Evolutionary conservation across 2,888 invertebrate genomes (phyloP), one percentile per base, ranked within the genome.

Genomic region (Theretra japonica): DNA sequence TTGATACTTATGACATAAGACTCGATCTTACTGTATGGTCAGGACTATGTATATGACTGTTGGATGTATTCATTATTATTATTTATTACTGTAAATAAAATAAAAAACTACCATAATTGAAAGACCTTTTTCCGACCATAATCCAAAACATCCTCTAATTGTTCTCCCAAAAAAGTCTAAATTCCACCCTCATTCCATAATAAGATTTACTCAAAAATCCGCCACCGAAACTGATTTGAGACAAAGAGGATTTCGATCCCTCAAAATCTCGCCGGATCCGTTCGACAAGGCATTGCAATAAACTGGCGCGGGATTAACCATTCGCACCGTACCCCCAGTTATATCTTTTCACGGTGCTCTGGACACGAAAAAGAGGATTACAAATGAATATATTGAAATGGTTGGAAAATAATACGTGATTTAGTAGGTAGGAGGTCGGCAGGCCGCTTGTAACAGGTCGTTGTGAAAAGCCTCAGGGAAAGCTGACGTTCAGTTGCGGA

Each of bases 241-340:
- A 65, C 65, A 65, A 65, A 65, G 65, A 41, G 65, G 65, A 65
- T 65, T 65, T 41, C 65, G 65, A 65, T 48, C 65, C 65, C 65
- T 65, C 65, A 65, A 65, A 65, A 65, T 65, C 65, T 48, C 65
- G 23, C 23, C 48, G 65, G 48, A 65, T 65, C 65, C 23, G 65
- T 72, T 69, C 50, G 53, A 57, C 69, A 69, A 69, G 69, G 69
- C 69, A 69, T 69, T 33, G 56, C 57, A 56, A 69, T 56, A 57
- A 69, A 69, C 57, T 57, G 69, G 69, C 21, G n/a, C 57, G 57
- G 69, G 69, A 69, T 69, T 69, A 69, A 57, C 19, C 69, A 56
- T 33, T 69, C 69, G 56, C 1, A 69, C 41, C 56, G 57, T 56
- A 69, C 69, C 69, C 65, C 23, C 11, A 65, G 65, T 65, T 65